A percentile compares a stretch with the other conserved stretches of the same genome.
Evolutionary conservation across 1,140 invertebrate genomes (phyloP).

Genomic region (Nymphalis io): DNA sequence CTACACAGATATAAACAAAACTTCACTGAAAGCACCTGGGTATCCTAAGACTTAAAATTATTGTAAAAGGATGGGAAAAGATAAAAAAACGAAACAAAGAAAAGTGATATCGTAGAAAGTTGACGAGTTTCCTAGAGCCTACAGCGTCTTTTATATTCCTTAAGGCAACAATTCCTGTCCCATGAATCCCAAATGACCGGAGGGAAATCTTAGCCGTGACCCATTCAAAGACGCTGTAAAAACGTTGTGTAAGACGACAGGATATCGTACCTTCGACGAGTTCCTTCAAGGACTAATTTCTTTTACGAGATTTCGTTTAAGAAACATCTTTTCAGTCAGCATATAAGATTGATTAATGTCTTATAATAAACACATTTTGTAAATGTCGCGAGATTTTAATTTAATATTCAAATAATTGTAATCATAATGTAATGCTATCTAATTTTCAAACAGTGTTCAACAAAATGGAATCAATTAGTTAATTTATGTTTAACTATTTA

Average conservation of each 20-base stretch:
- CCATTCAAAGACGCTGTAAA: constrained; percentile 73
- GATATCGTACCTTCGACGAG: constrained; percentile 31
- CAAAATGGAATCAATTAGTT: no score
- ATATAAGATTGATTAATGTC: not conserved
- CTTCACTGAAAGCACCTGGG: constrained; percentile 44
- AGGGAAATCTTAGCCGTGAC: constrained; percentile 81
- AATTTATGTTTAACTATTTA: no score
- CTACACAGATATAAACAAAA: constrained; percentile 29
- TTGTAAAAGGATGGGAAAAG: constrained; percentile 53
- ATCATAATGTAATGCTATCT: no score
- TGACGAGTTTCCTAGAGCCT: constrained; percentile 70
- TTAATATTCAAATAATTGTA: no score
- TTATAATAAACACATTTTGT: no score
- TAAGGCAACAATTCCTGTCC: constrained; percentile 77
- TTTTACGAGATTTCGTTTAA: constrained; percentile 1
- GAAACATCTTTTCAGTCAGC: not conserved
- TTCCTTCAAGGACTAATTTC: constrained; percentile 15
- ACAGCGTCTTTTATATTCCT: constrained; percentile 75
- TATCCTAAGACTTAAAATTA: constrained; percentile 56
- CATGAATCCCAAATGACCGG: constrained; percentile 81
- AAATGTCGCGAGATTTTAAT: no score
- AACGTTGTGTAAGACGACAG: constrained; percentile 29
- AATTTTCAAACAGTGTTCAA: no score
- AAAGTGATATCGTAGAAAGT: constrained; percentile 58
- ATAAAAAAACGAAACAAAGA: constrained; percentile 60